Evolutionary conservation across 30 jellyfish, hydroid and myxozoan species (phyloP), one percentile per base, ranked within the genome.

Genomic region (Catostylus mosaicus): DNA sequence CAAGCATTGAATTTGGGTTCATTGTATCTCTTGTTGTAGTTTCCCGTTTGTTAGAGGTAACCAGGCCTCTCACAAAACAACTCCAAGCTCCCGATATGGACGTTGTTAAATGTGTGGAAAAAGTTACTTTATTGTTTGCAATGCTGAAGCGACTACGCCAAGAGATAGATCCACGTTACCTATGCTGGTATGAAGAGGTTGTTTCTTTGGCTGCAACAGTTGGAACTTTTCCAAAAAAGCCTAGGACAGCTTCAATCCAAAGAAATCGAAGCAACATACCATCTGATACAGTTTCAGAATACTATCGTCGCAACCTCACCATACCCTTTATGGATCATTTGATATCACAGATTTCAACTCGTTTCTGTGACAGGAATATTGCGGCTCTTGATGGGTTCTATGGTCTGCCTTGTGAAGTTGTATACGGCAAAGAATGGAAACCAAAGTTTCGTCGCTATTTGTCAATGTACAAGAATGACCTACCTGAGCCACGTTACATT

Each of bases 1-100:
- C 50, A 1, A 73, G 72, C 14, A 40, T 67, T 56, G 33, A 65
- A 33, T 38, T 64, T 54, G 64, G 51, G 67, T 80, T 80, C 74
- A 46, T 84, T 29, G 72, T 84, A 0, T 23, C 82, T 0, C 84
- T 72, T 32, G 80, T 69, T 12, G 72, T 83, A 24, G 91, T 83
- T 23, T 68, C 68, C 27, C 88, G 73, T 43, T 57, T 3, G 14
- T 45, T 83, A 29, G 59, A 57, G 36, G 24, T 56, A 12, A 56
- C 93, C n/a, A 40, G 70, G 50, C 80, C 93, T 29, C 76, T 83
- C 1, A 83, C 93, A 0, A 73, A 62, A 46, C 76, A 84, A 35
- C 75, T 84, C 22, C 95, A 84, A 37, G 61, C 83, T 0, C 14
- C 95, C 62, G 51, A 46, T 26, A 3, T 14, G 27, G 91, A 80